Base-by-base conservation (phyloP, 2,113 vertebrate species). In the Ursus arctos region DNA sequence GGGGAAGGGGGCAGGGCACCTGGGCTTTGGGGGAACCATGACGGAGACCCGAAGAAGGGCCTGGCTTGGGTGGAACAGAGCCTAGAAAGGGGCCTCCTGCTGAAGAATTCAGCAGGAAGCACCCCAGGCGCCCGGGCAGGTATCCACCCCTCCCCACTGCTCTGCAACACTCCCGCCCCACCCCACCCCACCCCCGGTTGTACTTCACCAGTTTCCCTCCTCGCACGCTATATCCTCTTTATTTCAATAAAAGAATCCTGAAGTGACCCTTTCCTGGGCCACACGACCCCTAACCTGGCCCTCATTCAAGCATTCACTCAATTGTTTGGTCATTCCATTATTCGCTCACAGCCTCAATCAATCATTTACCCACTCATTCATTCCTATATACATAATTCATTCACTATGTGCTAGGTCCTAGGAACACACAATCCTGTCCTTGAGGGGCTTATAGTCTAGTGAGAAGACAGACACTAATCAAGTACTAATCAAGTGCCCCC, bases 81-180 rank as follows among this genome's bases (percentile, higher is more conserved):
- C 10, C 21, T 47, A 1, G 33, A 53, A n/a, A 36, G 72, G 36
- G 14, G 2, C 26, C 11, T 69, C 22, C 9, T 33, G 57, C 36
- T 61, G 24, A 47, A 63, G 55, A 83, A 49, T 63, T 51, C 13
- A n/a, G 40, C 53, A 55, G 21, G 31, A 43, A 31, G 21, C 67
- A 31, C 28, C 28, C 24, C 2, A 0, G 26, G 71, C 26, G 14
- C 88, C 36, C 15, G 21, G 63, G n/a, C 21, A 59, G 63, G 3
- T 4, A 18, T 6, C 71, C 40, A 22, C 22, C 2, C 2, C 21
- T 65, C 69, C 57, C 55, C n/a, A 9, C 28, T 18, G n/a, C 15
- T 77, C 0, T 7, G 8, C 1, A 3, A 63, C 49, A 24, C 2
- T 21, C 49, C 57, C 22, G 19, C 22, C 65, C 16, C 4, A 4